A percentile compares a stretch with the other conserved stretches of the same genome.
Evolutionary conservation across 2,888 invertebrate genomes (phyloP).

Genomic region (Hesperia comma): DNA sequence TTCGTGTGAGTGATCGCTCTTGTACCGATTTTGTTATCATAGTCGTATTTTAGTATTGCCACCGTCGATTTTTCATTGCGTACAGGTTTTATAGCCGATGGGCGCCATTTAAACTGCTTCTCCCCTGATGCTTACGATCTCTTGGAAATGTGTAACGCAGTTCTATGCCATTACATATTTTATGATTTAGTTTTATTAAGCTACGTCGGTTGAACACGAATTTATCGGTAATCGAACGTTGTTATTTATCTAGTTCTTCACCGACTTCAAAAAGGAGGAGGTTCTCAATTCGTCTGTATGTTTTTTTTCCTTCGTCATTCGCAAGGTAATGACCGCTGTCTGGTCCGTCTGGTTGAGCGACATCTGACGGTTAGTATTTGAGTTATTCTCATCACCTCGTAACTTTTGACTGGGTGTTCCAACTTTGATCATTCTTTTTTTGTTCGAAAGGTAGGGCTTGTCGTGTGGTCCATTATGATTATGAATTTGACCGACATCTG

Average conservation of each 20-base stretch:
- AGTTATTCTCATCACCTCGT: no score
- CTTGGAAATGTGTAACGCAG: conserved; percentile 2
- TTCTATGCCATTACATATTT: background rate
- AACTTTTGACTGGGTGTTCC: no score
- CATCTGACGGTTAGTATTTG: no score
- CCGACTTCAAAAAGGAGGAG: no score
- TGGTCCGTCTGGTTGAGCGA: no score
- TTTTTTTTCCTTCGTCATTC: no score
- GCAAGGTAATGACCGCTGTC: no score
- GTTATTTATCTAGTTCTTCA: background rate
- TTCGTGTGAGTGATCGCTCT: conserved; percentile 17
- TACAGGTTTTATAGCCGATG: conserved; percentile 9
- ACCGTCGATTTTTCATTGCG: conserved; percentile 9
- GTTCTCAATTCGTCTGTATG: no score
- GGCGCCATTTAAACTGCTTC: background rate
- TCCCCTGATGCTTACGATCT: conserved; percentile 3
- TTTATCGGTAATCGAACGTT: background rate
- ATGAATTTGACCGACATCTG: no score
- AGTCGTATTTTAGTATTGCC: conserved; percentile 4
- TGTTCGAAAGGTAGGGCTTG: no score
- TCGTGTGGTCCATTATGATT: no score
- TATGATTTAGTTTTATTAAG: conserved; percentile 2
- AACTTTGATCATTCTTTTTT: no score
- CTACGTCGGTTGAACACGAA: background rate
- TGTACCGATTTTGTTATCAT: conserved; percentile 17